These are phyloP conservation scores for Sphaerophoria taeniata DNA, from an alignment of 2,888 invertebrate genomes.

Conservation along the genomic window DNA sequence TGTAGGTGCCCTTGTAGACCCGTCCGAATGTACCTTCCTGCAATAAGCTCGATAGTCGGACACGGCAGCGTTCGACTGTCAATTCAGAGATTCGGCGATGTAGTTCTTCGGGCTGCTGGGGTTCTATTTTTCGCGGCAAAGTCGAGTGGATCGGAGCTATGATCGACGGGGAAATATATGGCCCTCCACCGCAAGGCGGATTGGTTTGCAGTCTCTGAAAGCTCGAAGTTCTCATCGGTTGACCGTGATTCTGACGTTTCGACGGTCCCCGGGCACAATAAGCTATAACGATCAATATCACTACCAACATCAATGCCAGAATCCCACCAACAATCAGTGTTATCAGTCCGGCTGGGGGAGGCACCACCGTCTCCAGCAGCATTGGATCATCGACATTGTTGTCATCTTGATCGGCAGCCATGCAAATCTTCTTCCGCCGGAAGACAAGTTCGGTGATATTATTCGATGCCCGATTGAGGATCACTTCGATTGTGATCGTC, in stretches of 20 bases:
- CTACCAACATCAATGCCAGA: conserved; percentile 81
- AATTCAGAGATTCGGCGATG: conserved; percentile 83
- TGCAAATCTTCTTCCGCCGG: conserved; percentile 92
- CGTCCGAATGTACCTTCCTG: conserved; percentile 95
- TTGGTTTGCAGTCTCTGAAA: conserved; percentile 82
- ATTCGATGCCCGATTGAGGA: conserved; percentile 86
- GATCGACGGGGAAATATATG: conserved; percentile 80
- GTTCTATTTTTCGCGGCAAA: conserved; percentile 80
- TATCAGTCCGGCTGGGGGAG: conserved; percentile 81
- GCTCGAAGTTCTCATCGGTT: conserved; percentile 82
- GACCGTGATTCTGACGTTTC: conserved; percentile 81
- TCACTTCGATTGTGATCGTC: conserved; percentile 92
- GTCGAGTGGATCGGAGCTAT: conserved; percentile 81
- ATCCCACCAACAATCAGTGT: conserved; percentile 81
- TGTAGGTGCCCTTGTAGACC: conserved; percentile 91
- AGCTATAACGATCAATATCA: conserved; percentile 80
- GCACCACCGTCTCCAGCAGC: conserved; percentile 80
- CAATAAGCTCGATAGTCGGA: conserved; percentile 89
- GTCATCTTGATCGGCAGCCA: conserved; percentile 81
- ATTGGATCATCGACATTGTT: conserved; percentile 80
- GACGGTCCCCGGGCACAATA: conserved; percentile 82
- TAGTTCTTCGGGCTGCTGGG: conserved; percentile 81
- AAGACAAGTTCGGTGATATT: conserved; percentile 91
- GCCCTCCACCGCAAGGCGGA: conserved; percentile 76
- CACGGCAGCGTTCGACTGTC: conserved; percentile 86